These are phyloP conservation scores for Drosophila robusta DNA, from an alignment of 2,888 invertebrate genomes.

Conservation along the genomic window DNA sequence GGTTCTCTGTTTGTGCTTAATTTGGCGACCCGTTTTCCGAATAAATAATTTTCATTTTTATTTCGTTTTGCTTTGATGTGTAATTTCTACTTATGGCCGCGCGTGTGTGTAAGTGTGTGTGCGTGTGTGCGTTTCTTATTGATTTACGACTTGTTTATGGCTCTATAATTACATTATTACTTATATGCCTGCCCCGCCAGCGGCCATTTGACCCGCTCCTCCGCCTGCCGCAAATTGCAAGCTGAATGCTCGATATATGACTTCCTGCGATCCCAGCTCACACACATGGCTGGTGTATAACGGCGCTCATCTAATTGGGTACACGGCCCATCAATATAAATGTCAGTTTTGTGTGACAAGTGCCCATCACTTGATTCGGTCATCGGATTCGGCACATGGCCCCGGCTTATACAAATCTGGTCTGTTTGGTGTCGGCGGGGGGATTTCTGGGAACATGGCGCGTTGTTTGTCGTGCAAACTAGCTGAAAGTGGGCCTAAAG, in stretches of 20 bases:
- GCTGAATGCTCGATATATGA: conserved; percentile 61
- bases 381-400: conserved; percentile 23
- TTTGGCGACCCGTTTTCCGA: conserved; percentile 20
- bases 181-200: conserved; percentile 40
- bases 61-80: conserved; percentile 24
- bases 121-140: conserved; percentile 57
- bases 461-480: conserved; percentile 3
- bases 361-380: conserved; percentile 42
- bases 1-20: conserved; percentile 23
- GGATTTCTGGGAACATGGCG: conserved; percentile 6
- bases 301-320: conserved; percentile 53
- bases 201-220: conserved; percentile 4
- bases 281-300: conserved; percentile 22
- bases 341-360: conserved; percentile 61
- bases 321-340: conserved; percentile 68
- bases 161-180: conserved; percentile 77
- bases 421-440: conserved; percentile 10
- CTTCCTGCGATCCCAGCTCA: conserved; percentile 44
- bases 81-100: conserved; percentile 41
- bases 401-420: conserved; percentile 34
- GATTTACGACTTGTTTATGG: conserved; percentile 76
- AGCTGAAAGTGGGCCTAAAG: conserved; percentile 10
- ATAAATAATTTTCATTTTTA: conserved; percentile 28
- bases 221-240: conserved; percentile 49
- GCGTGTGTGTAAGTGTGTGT: conserved; percentile 24